Evolutionary conservation across 2,797 vertebrate genomes (phyloP), one percentile per base, ranked within the genome.

Genomic region (Anisognathus igniventris): DNA sequence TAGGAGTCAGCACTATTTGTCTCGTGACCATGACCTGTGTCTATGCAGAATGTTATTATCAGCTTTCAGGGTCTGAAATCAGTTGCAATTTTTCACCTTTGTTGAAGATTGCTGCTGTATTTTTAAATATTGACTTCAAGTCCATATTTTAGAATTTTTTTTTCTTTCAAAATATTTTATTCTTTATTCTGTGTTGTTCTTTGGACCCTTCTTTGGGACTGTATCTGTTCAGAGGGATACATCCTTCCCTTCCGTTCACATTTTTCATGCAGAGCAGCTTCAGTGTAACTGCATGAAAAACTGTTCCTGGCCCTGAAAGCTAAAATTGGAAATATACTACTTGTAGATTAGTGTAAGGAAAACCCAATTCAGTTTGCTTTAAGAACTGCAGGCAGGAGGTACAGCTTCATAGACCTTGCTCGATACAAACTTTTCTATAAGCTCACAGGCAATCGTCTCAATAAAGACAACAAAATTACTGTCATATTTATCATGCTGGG

Each of bases 11-110:
- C 33, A 33, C 9, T 51, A 16, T 68, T 95, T 83, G 74, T 89
- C 88, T 93, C 93, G 84, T 84, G 33, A 71, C 72, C 67, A 51
- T 88, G 56, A 68, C 74, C 78, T 66, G 58, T 92, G 82, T 76
- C 67, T 31, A 14, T 3, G 3, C 42, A 30, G 27, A 94, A 96
- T 33, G 19, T 28, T 90, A 21, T 40, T 77, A 39, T 42, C 71
- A 83, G 44, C 27, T 95, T 87, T 77, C 68, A 89, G 25, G 17
- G n/a, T 91, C 70, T 88, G 61, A 76, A 94, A 83, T 83, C 28
- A 48, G 47, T 54, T 37, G 8, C 25, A 91, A 6, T 65, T 64
- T 93, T 35, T 76, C 28, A 81, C 33, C 47, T 58, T 89, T 71
- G 24, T 67, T 40, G 53, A 85, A 42, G 6, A 7, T 53, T 56